Conservation (phyloP, 2,888 invertebrate genomes). For the Andrena bucephala region DNA sequence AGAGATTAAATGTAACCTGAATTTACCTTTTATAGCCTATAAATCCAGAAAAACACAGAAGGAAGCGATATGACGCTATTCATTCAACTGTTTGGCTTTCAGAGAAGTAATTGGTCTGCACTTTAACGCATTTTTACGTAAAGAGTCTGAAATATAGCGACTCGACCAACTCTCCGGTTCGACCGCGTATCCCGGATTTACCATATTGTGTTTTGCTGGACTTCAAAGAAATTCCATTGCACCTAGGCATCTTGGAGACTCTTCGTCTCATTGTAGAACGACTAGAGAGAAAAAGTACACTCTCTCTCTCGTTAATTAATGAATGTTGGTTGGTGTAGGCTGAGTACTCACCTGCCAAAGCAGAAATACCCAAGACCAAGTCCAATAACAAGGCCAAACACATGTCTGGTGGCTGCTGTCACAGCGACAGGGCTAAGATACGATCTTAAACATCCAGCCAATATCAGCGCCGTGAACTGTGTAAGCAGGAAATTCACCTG, state of each 20-base stretch:
- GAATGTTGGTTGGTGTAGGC: neutral
- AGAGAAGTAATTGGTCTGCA: no score
- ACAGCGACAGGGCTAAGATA: constrained; percentile 90
- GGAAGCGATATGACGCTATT: no score
- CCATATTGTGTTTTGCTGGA: neutral
- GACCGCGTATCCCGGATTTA: no score
- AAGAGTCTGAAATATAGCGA: no score
- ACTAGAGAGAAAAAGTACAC: neutral
- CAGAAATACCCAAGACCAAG: constrained; percentile 94
- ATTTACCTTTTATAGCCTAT: no score
- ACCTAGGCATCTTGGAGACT: neutral
- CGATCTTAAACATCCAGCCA: constrained; percentile 92
- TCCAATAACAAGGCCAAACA: constrained; percentile 92
- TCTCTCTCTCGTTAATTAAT: neutral
- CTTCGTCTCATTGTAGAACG: neutral
- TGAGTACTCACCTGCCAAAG: constrained; percentile 91
- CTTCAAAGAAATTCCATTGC: constrained; percentile 1
- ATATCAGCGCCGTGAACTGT: constrained; percentile 92
- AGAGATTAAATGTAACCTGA: no score
- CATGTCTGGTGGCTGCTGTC: constrained; percentile 90
- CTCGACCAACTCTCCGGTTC: no score
- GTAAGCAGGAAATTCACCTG: constrained; percentile 95
- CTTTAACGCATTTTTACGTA: no score
- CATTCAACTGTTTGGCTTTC: no score
- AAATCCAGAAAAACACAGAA: no score